Evolutionary conservation across 2,888 invertebrate genomes (phyloP), one percentile per base, ranked within the genome.

Genomic region (Eumerus sabulonum): DNA sequence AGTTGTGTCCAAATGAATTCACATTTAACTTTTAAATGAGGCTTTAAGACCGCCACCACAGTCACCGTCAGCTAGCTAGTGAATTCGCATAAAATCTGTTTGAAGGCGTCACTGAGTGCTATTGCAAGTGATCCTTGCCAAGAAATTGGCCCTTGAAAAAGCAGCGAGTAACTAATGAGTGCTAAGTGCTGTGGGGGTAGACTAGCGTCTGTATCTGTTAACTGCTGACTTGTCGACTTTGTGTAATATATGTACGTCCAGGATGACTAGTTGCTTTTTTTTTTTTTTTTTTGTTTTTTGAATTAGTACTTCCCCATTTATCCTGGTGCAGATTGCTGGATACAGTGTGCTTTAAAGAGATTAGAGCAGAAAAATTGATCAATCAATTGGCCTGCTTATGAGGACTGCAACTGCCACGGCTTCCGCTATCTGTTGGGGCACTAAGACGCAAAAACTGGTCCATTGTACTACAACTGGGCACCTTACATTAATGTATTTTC

Each of bases 21-120:
- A 59, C 44, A 59, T 76, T 76, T 76, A 63, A 68, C 68, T 64
- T 76, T 53, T 60, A 74, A 74, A 68, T 76, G 63, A 70, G 76
- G 27, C 68, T 70, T 63, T 68, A 63, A 64, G 68, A 59, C 53
- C 48, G 59, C 53, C 64, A 47, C 27, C 2, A 4, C 27, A 27
- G 7, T 7, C 56, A 53, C n/a, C n/a, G n/a, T n/a, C n/a, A n/a
- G n/a, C n/a, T n/a, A n/a, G n/a, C n/a, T n/a, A 60, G 50, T 45
- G 40, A 72, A 47, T 66, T 59, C 67, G 62, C 51, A 53, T 64
- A 68, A 62, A 76, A 76, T 67, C 50, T 19, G 27, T 50, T n/a
- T 48, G 27, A n/a, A 48, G 42, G 27, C 66, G n/a, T 63, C 63
- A 59, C 64, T 47, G 47, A 19, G 16, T 59, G 64, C 45, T 53